Evolutionary conservation across 23 tunicate genomes (phyloP), one percentile per base, ranked within the genome.

Genomic region (Trididemnum miniatum): DNA sequence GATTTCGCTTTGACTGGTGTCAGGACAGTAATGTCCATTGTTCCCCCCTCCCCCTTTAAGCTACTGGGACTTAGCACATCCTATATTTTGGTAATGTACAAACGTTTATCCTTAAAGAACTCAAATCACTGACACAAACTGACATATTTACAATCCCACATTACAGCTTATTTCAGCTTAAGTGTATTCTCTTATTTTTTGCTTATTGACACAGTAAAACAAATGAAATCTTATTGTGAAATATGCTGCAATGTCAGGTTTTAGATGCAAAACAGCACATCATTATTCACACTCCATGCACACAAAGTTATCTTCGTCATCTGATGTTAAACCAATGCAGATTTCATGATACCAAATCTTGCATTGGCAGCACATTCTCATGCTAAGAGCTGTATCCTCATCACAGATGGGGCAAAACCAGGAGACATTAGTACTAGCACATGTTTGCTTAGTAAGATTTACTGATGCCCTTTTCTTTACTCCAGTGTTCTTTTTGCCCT

Each of bases 351-450:
- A 77, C 81, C 65, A 77, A 50, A 77, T 23, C 37, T 77, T 51
- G 65, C 81, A 77, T 28, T 2, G 1, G 34, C 20, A 40, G 65
- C 81, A 77, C 34, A 33, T 49, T 22, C 81, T 4, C 81, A 77
- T 77, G 39, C 65, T 77, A 1, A 77, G 34, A n/a, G 65, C 2
- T 44, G 65, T 1, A 23, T 77, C 81, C 25, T 28, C 35, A 23
- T 77, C 34, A 51, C 65, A 77, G 20, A 77, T 51, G 4, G 81
- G 34, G 65, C 81, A 77, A 77, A 40, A 77, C 81, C 81, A 77
- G 37, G 81, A 77, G 35, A 37, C 81, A 35, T 72, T 34, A 44
- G 54, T 44, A 44, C 54, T 7, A 44, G 54, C 54, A 44, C 15
- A 44, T 7, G 54, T 44, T 44, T 44, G 54, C 54, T 44, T 44